Conservation (phyloP, 2,888 invertebrate species). For the Nephrotoma flavescens region DNA sequence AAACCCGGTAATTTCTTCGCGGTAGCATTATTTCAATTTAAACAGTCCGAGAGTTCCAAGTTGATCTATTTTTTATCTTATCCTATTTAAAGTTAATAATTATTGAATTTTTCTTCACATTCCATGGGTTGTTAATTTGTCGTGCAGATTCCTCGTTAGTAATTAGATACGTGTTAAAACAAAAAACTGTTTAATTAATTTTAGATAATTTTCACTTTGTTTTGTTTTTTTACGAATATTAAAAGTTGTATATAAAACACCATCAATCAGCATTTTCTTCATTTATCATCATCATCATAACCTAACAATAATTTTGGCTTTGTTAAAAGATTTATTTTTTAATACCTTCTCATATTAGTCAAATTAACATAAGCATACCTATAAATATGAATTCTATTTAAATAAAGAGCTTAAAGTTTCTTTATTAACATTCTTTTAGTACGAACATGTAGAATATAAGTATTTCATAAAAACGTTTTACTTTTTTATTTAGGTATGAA, state of each 20-base stretch:
- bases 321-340: not conserved
- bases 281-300: not conserved
- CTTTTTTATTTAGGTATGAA: not conserved
- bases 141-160: not conserved
- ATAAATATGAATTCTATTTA: not conserved
- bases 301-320: not conserved
- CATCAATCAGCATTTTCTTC: not conserved
- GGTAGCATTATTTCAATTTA: not conserved
- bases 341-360: not conserved
- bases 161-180: not conserved
- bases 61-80: not conserved
- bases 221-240: not conserved
- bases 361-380: not conserved
- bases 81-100: not conserved
- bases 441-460: not conserved
- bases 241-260: not conserved
- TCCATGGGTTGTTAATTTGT: not conserved
- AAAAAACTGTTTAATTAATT: not conserved
- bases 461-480: not conserved
- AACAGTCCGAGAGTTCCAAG: not conserved
- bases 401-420: not conserved
- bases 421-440: not conserved
- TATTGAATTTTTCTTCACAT: not conserved
- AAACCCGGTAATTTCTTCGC: no score
- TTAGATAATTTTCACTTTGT: not conserved